Base-by-base conservation (phyloP, 2,888 invertebrate species). In the Drosophila colorata region DNA sequence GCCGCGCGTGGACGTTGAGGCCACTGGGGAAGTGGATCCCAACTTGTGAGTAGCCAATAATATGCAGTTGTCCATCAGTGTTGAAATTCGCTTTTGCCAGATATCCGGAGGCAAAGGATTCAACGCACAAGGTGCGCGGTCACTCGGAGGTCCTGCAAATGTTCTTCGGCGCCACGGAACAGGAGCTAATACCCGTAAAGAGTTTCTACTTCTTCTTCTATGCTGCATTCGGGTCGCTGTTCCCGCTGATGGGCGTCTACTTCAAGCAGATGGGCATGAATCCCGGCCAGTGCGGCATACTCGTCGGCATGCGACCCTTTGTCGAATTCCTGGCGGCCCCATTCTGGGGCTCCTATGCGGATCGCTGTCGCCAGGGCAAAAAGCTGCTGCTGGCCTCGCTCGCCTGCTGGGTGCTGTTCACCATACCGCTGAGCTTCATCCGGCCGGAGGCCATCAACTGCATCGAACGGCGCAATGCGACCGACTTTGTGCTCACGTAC, bases 181-280 rank as follows among this genome's bases (percentile, higher is more conserved):
- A 96, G 83, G 98, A 98, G 92, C 93, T 99, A 55, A 94, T 99
- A 79, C 96, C 98, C 57, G 98, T 98, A 81, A 99, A 99, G 93
- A 96, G 97, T 20, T 99, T 99, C 93, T 99, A 99, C 92, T 99
- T 99, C 93, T 99, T 99, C 94, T 99, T 99, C 93, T 99, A 99
- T 93, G 98, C 99, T 41, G 99, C 99, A 1, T 99, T 99, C 92
- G 99, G 99, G 6, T 98, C 98, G 0, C 94, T 99, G 14, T 99
- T 99, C 91, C 99, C 99, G 0, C 93, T 99, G 69, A 97, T 99
- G 96, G 99, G 98, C 37, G 98, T 99, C 46, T 99, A 99, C 93
- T 99, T 99, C 94, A 99, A 99, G 93, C 99, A 99, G 93, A 96
- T 99, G 96, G 98, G 98, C 67, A 98, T 99, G 98, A 99, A 98